Percentiles rank a stretch among this genome's conserved stretches.
Conservation (phyloP, 2,888 invertebrate genomes). For the Parnassius orleans region DNA sequence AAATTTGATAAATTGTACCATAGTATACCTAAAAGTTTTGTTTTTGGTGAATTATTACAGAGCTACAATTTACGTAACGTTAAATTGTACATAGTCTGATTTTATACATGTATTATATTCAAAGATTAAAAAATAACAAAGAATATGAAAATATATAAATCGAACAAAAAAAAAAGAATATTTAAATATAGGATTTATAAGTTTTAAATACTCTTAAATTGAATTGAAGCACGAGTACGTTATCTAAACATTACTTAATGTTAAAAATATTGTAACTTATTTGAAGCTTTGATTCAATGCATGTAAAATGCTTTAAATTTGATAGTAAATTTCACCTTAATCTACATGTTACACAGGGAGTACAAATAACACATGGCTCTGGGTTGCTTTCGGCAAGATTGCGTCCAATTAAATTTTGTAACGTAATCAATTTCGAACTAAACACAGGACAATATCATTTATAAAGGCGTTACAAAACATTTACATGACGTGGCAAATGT, state of each 20-base stretch:
- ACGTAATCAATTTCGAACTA: slow-evolving; percentile 75
- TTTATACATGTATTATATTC: too few relatives aligned
- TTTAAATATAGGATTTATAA: too few relatives aligned
- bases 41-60: too few relatives aligned
- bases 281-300: slow-evolving; percentile 8
- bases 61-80: too few relatives aligned
- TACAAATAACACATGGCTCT: slow-evolving; percentile 50
- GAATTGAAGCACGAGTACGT: too few relatives aligned
- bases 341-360: slow-evolving; percentile 43
- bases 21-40: too few relatives aligned
- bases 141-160: too few relatives aligned
- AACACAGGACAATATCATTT: slow-evolving; percentile 74
- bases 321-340: slow-evolving; percentile 10
- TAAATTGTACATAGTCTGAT: too few relatives aligned
- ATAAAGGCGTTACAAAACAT: slow-evolving; percentile 71
- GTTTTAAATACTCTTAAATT: too few relatives aligned
- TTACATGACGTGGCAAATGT: slow-evolving; percentile 45
- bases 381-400: slow-evolving; percentile 57
- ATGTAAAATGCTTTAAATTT: slow-evolving; percentile 19
- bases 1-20: too few relatives aligned
- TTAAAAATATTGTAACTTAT: neutral
- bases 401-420: slow-evolving; percentile 73
- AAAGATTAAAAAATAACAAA: too few relatives aligned
- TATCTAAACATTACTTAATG: neutral
- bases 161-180: too few relatives aligned